A percentile compares a stretch with the other conserved stretches of the same genome.
phyloP scores from a whole-genome alignment of 2,113 vertebrate species.

The Ahaetulla prasina region DNA sequence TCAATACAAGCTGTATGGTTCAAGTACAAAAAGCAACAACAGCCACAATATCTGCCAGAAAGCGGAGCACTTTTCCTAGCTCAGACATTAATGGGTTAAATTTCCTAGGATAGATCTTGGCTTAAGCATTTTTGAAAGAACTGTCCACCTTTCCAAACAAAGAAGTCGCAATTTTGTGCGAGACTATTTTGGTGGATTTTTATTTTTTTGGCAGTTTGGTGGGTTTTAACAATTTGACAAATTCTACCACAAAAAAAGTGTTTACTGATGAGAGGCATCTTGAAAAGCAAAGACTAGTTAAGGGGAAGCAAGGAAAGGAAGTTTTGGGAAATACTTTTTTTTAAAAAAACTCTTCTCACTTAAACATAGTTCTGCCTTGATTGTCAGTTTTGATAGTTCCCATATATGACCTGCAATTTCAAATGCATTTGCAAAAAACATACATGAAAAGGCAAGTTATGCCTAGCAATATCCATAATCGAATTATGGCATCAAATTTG shows the following conservation, averaged over 20 bases:
- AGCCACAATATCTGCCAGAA: slow-evolving; percentile 10
- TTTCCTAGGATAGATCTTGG: slow-evolving; percentile 15
- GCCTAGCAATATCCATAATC: background rate
- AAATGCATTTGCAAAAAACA: background rate
- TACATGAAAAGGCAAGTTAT: background rate
- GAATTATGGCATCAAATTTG: slow-evolving; percentile 21
- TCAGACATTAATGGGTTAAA: background rate
- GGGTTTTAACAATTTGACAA: slow-evolving; percentile 13
- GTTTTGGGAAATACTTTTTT: background rate
- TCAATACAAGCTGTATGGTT: background rate
- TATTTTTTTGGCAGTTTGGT: slow-evolving; percentile 11
- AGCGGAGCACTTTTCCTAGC: background rate
- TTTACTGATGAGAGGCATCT: background rate
- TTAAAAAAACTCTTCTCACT: background rate
- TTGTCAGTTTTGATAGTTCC: slow-evolving; percentile 10
- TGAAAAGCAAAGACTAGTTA: slow-evolving; percentile 28
- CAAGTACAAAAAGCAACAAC: background rate
- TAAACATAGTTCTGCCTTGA: background rate
- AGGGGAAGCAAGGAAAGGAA: background rate
- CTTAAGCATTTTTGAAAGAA: slow-evolving; percentile 6
- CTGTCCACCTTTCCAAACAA: slow-evolving; percentile 17
- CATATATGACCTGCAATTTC: background rate
- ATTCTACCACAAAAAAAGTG: background rate
- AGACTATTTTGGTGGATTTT: slow-evolving; percentile 38
- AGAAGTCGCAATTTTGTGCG: background rate